Base-by-base conservation (phyloP, 2,888 invertebrate species). In the Archaeoteleia sp. region DNA sequence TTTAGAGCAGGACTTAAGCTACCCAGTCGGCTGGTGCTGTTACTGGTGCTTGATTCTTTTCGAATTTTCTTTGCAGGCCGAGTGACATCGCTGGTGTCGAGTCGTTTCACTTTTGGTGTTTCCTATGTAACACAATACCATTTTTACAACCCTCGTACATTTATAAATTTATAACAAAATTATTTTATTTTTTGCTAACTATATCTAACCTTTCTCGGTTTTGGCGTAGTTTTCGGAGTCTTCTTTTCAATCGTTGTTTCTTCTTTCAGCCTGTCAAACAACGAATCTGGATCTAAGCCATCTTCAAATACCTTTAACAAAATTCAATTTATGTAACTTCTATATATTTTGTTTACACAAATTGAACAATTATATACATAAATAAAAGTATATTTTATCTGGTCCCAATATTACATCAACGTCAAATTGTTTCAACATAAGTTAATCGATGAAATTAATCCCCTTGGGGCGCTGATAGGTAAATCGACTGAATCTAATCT, bases 251-350 rank as follows among this genome's bases (percentile, higher is more conserved):
- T 13, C 1, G 71, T 61, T 70, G 87, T 87, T 0, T 85, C 88
- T 71, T 90, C 90, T 72, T 91, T 90, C 53, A 93, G 86, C 75
- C 91, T 91, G 78, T 93, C 92, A 76, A 93, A 93, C 53, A 92
- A 90, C 15, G 90, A 90, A 70, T 93, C 92, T 0, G 90, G 87
- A 73, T 91, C 87, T 49, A 87, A 87, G 12, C 89, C 89, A 74
- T 90, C 91, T 67, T 86, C 85, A 48, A 87, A 86, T 7, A 86
- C 82, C 88, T 88, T 77, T 77, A 14, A 71, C 23, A 39, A 20
- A 45, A 30, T 9, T 39, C 4, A 23, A 42, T 12, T 35, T 20
- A 20, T 20, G 20, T 20, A 20, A 5, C 20, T 20, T 20, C 5
- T 20, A 51, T 30, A n/a, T n/a, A n/a, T n/a, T n/a, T n/a, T n/a